Conservation (phyloP, 2,113 vertebrate genomes). For the Chaetodon auriga region DNA sequence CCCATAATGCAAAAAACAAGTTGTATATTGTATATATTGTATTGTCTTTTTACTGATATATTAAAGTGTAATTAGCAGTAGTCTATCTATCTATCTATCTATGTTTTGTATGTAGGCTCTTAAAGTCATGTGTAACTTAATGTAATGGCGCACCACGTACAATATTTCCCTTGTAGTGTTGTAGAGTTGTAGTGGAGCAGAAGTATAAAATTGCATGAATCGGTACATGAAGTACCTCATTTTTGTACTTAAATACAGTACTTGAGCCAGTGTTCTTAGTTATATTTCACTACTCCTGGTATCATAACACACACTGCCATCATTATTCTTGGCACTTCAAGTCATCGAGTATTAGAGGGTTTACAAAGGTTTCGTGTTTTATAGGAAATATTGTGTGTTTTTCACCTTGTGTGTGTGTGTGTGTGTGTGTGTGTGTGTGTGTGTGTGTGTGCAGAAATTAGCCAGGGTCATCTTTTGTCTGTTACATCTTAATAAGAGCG, state of each 20-base stretch:
- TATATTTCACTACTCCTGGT: background rate
- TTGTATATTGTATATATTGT: background rate
- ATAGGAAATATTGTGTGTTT: background rate
- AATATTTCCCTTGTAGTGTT: too few relatives aligned
- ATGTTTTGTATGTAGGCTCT: too few relatives aligned
- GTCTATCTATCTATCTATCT: background rate
- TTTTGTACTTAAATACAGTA: background rate
- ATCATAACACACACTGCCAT: background rate
- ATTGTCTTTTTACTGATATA: background rate
- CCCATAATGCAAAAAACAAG: background rate
- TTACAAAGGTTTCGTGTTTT: background rate
- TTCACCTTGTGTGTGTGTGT: background rate
- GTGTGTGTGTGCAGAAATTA: background rate
- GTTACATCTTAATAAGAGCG: conserved; percentile 3
- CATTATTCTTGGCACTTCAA: background rate
- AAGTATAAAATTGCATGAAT: background rate
- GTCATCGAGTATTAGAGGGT: background rate
- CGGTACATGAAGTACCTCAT: background rate
- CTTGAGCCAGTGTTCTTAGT: background rate
- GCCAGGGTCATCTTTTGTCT: background rate
- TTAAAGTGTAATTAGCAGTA: background rate
- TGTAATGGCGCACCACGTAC: too few relatives aligned
- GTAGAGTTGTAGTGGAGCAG: background rate
- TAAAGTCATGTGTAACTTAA: too few relatives aligned
- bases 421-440: background rate